A percentile compares a stretch with the other conserved stretches of the same genome.
phyloP scores from a whole-genome alignment of 2,888 invertebrate genomes.

The Apamea epomidion region DNA sequence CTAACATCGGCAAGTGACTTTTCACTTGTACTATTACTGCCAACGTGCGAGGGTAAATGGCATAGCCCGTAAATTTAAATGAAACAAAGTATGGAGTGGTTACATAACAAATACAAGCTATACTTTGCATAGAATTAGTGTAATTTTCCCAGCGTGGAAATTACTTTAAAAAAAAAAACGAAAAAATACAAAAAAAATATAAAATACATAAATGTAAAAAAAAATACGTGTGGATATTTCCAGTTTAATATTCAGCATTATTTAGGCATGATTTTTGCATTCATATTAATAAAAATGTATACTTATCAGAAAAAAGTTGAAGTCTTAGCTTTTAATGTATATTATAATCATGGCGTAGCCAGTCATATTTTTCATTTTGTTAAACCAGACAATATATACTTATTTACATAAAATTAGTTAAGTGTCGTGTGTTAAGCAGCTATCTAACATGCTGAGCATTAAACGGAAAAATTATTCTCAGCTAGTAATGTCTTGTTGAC shows the following conservation, averaged over 20 bases:
- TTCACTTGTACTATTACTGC: conserved; percentile 86
- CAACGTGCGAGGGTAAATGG: conserved; percentile 89
- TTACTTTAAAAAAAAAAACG: conserved; percentile 84
- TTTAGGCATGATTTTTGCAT: conserved; percentile 88
- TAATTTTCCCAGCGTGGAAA: conserved; percentile 94
- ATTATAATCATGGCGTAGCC: conserved; percentile 83
- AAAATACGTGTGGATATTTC: conserved; percentile 87
- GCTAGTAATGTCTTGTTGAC: conserved; percentile 89
- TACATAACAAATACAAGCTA: conserved; percentile 93
- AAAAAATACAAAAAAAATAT: conserved; percentile 75
- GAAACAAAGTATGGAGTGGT: conserved; percentile 90
- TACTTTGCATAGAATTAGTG: conserved; percentile 98
- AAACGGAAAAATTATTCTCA: conserved; percentile 90
- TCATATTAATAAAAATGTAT: conserved; percentile 84
- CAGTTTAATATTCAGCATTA: conserved; percentile 91
- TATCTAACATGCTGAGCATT: conserved; percentile 89
- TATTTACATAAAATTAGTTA: conserved; percentile 76
- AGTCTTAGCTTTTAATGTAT: conserved; percentile 88
- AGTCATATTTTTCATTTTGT: conserved; percentile 78
- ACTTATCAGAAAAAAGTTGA: conserved; percentile 80
- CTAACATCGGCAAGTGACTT: conserved; percentile 77
- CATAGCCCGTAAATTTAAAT: conserved; percentile 89
- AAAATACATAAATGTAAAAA: conserved; percentile 77
- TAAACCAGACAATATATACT: conserved; percentile 75
- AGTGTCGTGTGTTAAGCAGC: conserved; percentile 83